These are phyloP conservation scores for Sepioteuthis lessoniana DNA, from an alignment of 2,888 invertebrate species.

Conservation along the genomic window DNA sequence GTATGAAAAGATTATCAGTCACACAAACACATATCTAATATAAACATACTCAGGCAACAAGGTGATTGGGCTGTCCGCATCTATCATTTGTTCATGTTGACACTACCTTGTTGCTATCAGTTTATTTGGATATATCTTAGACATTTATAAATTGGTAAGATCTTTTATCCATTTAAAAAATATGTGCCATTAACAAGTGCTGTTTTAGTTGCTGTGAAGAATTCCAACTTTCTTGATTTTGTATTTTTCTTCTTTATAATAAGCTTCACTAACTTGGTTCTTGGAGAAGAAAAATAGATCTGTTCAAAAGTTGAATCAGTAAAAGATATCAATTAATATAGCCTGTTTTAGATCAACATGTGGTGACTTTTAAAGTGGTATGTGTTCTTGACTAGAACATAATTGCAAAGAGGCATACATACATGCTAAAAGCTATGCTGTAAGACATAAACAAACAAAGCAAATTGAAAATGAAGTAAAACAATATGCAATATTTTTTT, in stretches of 20 bases:
- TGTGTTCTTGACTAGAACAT: not conserved
- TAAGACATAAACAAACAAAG: not conserved
- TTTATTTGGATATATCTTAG: not conserved
- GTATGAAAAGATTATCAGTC: not conserved
- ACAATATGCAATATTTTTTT: not conserved
- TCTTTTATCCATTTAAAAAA: not conserved
- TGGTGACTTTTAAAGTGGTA: not conserved
- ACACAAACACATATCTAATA: not conserved
- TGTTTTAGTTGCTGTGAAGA: too few relatives aligned
- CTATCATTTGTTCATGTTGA: not conserved
- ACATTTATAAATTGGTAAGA: not conserved
- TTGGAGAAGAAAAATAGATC: not conserved
- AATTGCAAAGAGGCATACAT: conserved; percentile 17
- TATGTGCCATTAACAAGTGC: too few relatives aligned
- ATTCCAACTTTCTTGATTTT: not conserved
- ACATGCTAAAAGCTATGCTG: not conserved
- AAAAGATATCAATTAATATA: too few relatives aligned
- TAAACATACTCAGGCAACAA: not conserved
- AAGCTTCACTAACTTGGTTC: not conserved
- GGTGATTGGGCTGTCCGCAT: not conserved
- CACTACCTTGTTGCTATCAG: not conserved
- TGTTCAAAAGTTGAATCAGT: too few relatives aligned
- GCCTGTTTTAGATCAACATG: too few relatives aligned
- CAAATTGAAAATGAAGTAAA: not conserved
- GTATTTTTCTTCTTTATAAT: not conserved